Percentiles rank a stretch among this genome's conserved stretches.
These are phyloP conservation scores for Tinea trinotella DNA, from an alignment of 2,888 invertebrate genomes.

Conservation along the genomic window DNA sequence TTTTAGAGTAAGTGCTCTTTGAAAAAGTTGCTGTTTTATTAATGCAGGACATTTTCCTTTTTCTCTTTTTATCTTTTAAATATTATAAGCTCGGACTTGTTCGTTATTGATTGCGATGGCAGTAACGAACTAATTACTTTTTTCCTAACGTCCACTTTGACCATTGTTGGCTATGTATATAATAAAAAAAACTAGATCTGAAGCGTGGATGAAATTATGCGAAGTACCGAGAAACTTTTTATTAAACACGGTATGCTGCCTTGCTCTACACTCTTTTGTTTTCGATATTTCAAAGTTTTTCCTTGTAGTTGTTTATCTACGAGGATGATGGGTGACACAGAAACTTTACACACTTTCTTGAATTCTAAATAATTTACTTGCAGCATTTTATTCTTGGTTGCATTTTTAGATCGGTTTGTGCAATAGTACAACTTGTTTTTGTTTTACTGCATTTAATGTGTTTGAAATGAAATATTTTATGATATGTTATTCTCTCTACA, in stretches of 20 bases:
- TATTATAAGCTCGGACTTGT: slow-evolving; percentile 1
- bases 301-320: slow-evolving; percentile 8
- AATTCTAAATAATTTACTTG: neutral
- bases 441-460: neutral
- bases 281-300: slow-evolving; percentile 25
- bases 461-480: neutral
- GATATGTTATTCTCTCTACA: neutral
- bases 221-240: slow-evolving; percentile 33
- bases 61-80: slow-evolving; percentile 1
- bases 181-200: slow-evolving; percentile 17
- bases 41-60: neutral
- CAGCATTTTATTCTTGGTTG: neutral
- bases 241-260: slow-evolving; percentile 40
- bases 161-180: neutral
- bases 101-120: slow-evolving; percentile 7
- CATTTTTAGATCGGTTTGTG: neutral
- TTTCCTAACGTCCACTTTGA: neutral
- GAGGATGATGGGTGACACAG: slow-evolving; percentile 1
- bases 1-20: neutral
- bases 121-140: slow-evolving; percentile 7
- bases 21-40: neutral
- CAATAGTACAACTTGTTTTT: neutral
- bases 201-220: slow-evolving; percentile 23
- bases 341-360: slow-evolving; percentile 3
- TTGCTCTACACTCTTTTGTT: slow-evolving; percentile 37